phyloP scores from a whole-genome alignment of 2,113 vertebrate species.

The Neodon shergylaensis region DNA sequence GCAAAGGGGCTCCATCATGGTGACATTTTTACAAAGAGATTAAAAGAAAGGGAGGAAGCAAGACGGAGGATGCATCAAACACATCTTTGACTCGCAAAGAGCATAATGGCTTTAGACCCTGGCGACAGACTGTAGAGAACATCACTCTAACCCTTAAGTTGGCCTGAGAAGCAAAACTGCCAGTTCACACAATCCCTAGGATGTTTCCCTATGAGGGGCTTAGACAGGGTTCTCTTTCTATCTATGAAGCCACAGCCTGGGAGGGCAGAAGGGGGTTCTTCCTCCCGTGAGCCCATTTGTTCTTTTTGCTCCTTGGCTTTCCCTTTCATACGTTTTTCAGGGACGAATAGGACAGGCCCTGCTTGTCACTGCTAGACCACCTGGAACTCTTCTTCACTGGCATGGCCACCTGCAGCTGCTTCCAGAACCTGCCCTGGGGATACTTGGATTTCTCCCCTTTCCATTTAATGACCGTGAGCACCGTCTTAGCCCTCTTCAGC shows the following conservation, averaged over 20 bases:
- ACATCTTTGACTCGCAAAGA: slow-evolving; percentile 45
- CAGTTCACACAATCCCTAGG: background rate
- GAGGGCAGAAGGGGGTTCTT: background rate
- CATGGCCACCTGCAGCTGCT: slow-evolving; percentile 93
- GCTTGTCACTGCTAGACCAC: slow-evolving; percentile 70
- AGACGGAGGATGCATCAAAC: background rate
- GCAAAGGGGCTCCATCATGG: background rate
- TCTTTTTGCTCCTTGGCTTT: background rate
- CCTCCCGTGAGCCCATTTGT: background rate
- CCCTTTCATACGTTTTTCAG: slow-evolving; percentile 80
- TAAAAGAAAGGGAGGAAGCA: background rate
- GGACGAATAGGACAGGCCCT: slow-evolving; percentile 71
- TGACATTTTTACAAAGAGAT: background rate
- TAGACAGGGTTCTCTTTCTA: slow-evolving; percentile 1
- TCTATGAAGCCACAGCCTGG: background rate
- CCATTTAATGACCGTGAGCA: slow-evolving; percentile 94
- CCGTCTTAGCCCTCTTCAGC: slow-evolving; percentile 91
- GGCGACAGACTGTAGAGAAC: background rate
- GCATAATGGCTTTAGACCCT: background rate
- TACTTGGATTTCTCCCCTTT: slow-evolving; percentile 93
- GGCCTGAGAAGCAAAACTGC: slow-evolving; percentile 17
- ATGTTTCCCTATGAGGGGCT: background rate
- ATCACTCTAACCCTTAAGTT: background rate
- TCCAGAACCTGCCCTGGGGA: slow-evolving; percentile 94
- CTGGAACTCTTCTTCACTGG: slow-evolving; percentile 86